Evolutionary conservation across 1,140 invertebrate genomes (phyloP).

Genomic region (Triops cancriformis): DNA sequence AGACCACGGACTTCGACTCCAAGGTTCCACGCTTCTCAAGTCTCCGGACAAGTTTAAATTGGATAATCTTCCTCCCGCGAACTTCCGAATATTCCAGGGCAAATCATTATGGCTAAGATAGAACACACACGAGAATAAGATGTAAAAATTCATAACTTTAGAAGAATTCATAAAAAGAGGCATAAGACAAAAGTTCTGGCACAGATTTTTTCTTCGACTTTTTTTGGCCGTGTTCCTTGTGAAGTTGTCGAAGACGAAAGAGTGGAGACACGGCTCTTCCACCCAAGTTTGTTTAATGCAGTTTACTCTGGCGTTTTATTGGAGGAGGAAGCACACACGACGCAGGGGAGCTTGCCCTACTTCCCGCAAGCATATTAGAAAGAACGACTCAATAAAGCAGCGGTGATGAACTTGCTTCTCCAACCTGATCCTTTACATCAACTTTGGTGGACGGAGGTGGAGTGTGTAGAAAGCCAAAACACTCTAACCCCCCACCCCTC

Average conservation of each 20-base stretch:
- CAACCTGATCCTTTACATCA: constrained; percentile 10
- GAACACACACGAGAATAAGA: constrained; percentile 16
- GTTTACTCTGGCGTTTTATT: not conserved
- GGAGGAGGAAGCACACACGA: not conserved
- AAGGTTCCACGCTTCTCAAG: constrained; percentile 53
- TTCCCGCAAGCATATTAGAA: constrained; percentile 2
- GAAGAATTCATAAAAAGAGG: not conserved
- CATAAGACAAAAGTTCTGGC: not conserved
- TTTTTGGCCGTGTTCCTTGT: too few relatives aligned
- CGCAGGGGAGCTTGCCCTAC: not conserved
- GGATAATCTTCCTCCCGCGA: constrained; percentile 40
- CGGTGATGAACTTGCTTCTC: not conserved
- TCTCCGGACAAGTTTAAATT: constrained; percentile 38
- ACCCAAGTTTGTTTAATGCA: not conserved
- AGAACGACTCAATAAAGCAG: constrained; percentile 2
- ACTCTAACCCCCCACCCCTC: too few relatives aligned
- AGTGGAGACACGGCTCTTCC: not conserved
- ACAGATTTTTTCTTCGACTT: not conserved
- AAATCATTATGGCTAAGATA: constrained; percentile 68
- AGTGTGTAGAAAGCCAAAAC: not conserved
- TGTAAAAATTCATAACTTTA: too few relatives aligned
- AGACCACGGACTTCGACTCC: constrained; percentile 66
- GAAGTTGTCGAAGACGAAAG: not conserved
- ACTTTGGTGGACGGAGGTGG: not conserved
- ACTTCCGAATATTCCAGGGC: constrained; percentile 72